Base-by-base conservation (phyloP, 2,888 invertebrate species). In the Ophion obscuratus region DNA sequence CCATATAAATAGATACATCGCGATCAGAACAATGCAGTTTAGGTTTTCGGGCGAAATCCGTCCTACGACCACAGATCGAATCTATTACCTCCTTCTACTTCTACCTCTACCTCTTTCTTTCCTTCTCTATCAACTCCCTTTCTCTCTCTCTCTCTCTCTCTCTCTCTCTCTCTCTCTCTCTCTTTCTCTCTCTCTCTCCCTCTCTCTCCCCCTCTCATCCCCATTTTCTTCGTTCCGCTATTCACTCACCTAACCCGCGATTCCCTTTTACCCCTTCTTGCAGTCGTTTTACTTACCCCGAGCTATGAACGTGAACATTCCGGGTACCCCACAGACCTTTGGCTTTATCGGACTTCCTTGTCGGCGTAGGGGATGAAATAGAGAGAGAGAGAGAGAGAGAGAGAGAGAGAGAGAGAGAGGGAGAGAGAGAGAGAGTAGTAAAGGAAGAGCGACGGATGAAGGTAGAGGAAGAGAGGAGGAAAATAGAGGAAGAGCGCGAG, bases 271-370 rank as follows among this genome's bases (percentile, higher is more conserved):
- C 74, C 44, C 62, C 62, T 74, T 62, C 62, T 74, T 47, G 36
- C 44, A 47, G 36, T 53, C 82, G 59, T 77, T 83, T 83, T 77
- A 83, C 77, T 83, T 73, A 73, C 66, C 66, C 64, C 5, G 70
- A 70, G 47, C 68, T 70, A 62, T 36, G 81, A 57, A 67, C 66
- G 59, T 44, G 64, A 76, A 71, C 77, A 83, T 77, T 61, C 73
- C 73, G 31, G 78, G 36, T 61, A 67, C 67, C 66, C 76, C 66
- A 36, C 53, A 77, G 66, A 77, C 57, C 76, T 77, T 77, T 57
- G 66, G 66, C 67, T 77, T 77, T 67, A 67, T 53, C 66, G 66
- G 66, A 57, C 76, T 36, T 57, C 7, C 57, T 77, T 53, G 53
- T 47, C 36, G 53, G 36, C 24, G 44, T 40, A 44, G 24, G 64